phyloP scores from a whole-genome alignment of 2,797 vertebrate genomes.

The Gadopsis bispinosus region DNA sequence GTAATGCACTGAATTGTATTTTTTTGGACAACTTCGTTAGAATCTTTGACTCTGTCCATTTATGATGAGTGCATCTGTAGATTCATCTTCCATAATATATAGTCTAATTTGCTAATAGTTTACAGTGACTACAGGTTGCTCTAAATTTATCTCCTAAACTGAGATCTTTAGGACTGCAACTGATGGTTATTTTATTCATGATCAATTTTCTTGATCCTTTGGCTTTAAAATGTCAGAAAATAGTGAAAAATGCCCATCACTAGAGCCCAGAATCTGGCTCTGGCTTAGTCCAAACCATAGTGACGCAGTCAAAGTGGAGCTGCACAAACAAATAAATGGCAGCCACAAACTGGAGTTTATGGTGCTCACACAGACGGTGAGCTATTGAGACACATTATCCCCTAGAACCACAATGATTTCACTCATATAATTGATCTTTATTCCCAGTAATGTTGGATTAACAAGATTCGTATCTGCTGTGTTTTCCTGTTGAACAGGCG shows the following conservation, averaged over 20 bases:
- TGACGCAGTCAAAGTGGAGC: conserved; percentile 13
- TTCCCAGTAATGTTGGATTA: conserved; percentile 21
- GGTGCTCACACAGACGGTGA: background rate
- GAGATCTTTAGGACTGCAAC: background rate
- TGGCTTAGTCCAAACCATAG: background rate
- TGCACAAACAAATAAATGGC: conserved; percentile 10
- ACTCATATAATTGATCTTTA: conserved; percentile 8
- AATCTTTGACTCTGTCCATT: background rate
- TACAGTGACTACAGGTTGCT: background rate
- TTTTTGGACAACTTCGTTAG: background rate
- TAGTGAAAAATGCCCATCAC: background rate
- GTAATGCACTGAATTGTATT: conserved; percentile 12
- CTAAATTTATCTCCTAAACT: background rate
- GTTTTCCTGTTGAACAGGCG: conserved; percentile 58
- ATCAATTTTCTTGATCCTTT: background rate
- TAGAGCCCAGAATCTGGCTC: background rate
- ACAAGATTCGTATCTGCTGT: conserved; percentile 33
- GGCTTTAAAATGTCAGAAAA: background rate
- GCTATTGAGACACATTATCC: background rate
- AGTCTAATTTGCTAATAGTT: background rate
- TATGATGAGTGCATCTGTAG: background rate
- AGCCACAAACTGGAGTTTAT: background rate
- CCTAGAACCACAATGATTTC: background rate
- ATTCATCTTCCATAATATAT: background rate
- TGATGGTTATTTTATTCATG: background rate